A percentile compares a stretch with the other conserved stretches of the same genome.
These are phyloP conservation scores for Sphenopsis melanotis DNA, from an alignment of 2,797 vertebrate genomes.

Conservation along the genomic window DNA sequence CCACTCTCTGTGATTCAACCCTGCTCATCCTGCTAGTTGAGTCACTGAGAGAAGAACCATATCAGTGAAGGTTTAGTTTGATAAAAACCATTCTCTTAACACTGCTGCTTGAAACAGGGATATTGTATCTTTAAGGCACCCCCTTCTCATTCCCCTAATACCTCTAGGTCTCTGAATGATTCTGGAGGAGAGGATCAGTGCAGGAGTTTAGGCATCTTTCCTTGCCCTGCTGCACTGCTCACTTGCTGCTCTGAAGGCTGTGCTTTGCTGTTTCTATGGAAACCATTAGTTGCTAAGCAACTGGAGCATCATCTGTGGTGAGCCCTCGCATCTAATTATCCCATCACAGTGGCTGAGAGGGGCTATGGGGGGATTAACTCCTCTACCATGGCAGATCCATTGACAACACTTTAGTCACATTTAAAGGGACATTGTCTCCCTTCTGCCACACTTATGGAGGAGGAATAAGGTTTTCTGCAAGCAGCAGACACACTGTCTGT, in stretches of 20 bases:
- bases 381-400: slow-evolving; percentile 64
- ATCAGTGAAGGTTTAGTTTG: background rate
- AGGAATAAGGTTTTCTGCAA: background rate
- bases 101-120: background rate
- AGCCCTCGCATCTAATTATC: slow-evolving; percentile 85
- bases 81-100: background rate
- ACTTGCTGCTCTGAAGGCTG: slow-evolving; percentile 78
- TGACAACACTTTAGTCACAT: slow-evolving; percentile 55
- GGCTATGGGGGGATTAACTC: slow-evolving; percentile 73
- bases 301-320: slow-evolving; percentile 82
- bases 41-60: background rate
- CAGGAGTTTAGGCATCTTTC: slow-evolving; percentile 64
- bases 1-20: background rate
- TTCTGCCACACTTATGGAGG: background rate
- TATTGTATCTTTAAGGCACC: slow-evolving; percentile 69
- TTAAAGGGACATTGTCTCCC: slow-evolving; percentile 66
- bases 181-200: slow-evolving; percentile 65
- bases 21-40: background rate
- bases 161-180: slow-evolving; percentile 56
- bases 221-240: slow-evolving; percentile 76
- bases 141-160: slow-evolving; percentile 14
- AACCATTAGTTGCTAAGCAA: slow-evolving; percentile 92
- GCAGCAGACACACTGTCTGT: background rate
- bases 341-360: slow-evolving; percentile 73
- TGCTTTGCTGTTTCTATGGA: slow-evolving; percentile 84